These are phyloP conservation scores for Cebus imitator DNA, from an alignment of 2,113 vertebrate genomes.

Conservation along the genomic window DNA sequence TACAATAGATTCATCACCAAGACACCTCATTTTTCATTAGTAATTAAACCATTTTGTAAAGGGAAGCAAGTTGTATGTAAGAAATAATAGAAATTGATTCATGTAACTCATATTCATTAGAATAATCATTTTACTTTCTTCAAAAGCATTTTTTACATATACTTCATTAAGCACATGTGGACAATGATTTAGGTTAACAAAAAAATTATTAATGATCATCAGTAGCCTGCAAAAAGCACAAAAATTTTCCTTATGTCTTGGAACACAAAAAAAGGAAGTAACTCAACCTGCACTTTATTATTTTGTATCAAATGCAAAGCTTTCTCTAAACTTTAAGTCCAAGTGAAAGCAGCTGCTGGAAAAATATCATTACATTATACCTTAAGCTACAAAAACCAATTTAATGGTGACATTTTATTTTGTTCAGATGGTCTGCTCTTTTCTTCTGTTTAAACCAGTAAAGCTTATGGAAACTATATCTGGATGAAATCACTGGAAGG, in stretches of 20 bases:
- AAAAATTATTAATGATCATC: slow-evolving; percentile 66
- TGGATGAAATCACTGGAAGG: slow-evolving; percentile 87
- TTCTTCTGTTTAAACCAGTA: slow-evolving; percentile 83
- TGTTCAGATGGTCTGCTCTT: slow-evolving; percentile 85
- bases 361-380: slow-evolving; percentile 85
- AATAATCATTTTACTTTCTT: slow-evolving; percentile 2
- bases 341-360: slow-evolving; percentile 87
- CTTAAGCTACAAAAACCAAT: slow-evolving; percentile 86
- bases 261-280: slow-evolving; percentile 83
- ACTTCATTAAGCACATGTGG: slow-evolving; percentile 62
- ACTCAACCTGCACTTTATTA: slow-evolving; percentile 86
- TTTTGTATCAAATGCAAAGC: slow-evolving; percentile 82
- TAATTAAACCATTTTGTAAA: slow-evolving; percentile 31
- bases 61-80: background rate
- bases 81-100: background rate
- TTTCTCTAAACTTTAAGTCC: slow-evolving; percentile 83
- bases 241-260: slow-evolving; percentile 77
- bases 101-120: background rate
- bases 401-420: slow-evolving; percentile 89
- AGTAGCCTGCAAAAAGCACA: slow-evolving; percentile 67
- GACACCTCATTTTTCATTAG: slow-evolving; percentile 46
- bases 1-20: slow-evolving; percentile 49
- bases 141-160: background rate
- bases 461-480: slow-evolving; percentile 84
- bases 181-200: slow-evolving; percentile 73